These are phyloP conservation scores for Simalia tracyae DNA, from an alignment of 2,797 vertebrate genomes.

Conservation along the genomic window DNA sequence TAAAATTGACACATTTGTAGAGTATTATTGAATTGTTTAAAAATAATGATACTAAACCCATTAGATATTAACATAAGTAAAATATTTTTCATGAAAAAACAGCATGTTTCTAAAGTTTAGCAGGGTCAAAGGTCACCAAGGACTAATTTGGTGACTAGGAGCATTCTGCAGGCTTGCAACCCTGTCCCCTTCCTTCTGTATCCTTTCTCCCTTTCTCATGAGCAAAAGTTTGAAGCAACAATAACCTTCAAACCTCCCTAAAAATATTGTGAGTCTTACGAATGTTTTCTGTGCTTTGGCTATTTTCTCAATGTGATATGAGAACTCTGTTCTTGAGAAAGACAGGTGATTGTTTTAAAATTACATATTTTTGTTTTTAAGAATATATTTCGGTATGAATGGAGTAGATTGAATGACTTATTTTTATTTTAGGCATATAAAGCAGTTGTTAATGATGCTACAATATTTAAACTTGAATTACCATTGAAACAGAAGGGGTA, in stretches of 20 bases:
- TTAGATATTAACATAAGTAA: no score
- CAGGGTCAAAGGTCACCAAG: background rate
- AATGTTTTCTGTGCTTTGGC: background rate
- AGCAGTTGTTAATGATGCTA: slow-evolving; percentile 98
- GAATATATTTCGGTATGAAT: background rate
- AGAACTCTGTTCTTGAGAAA: background rate
- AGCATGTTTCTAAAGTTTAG: background rate
- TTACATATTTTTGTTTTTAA: background rate
- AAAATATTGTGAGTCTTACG: background rate
- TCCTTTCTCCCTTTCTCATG: background rate
- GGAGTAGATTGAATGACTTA: slow-evolving; percentile 25
- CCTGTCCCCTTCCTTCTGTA: background rate
- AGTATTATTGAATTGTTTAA: no score
- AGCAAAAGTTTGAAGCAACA: background rate
- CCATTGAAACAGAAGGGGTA: slow-evolving; percentile 98
- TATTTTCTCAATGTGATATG: background rate
- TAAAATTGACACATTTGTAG: no score
- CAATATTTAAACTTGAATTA: slow-evolving; percentile 99
- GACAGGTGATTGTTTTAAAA: background rate
- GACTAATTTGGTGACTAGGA: background rate
- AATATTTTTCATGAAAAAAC: no score
- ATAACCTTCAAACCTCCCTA: background rate
- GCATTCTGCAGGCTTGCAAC: background rate
- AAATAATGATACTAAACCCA: no score
- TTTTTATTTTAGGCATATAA: slow-evolving; percentile 89